phyloP scores from a whole-genome alignment of 1,140 invertebrate genomes.

The Euura saliciscinereae region DNA sequence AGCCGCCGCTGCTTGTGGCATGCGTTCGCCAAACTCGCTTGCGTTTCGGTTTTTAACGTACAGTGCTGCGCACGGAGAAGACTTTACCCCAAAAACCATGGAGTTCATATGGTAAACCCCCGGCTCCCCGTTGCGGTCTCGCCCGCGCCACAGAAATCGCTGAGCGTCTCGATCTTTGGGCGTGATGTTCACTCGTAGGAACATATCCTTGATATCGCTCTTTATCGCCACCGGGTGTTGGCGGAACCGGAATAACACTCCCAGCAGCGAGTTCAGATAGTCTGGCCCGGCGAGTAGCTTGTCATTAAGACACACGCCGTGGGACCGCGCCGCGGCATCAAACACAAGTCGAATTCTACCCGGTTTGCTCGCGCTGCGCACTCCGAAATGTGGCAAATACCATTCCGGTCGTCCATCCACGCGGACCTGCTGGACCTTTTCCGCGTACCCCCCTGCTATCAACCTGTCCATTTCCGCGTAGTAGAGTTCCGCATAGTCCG shows the following conservation, averaged over 20 bases:
- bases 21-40: constrained; percentile 29
- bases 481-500: constrained; percentile 7
- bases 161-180: constrained; percentile 33
- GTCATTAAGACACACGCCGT: constrained; percentile 23
- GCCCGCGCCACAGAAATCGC: constrained; percentile 39
- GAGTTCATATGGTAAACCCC: constrained; percentile 39
- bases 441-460: neutral
- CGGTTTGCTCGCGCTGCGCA: constrained; percentile 1
- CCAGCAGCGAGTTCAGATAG: constrained; percentile 9
- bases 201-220: constrained; percentile 42
- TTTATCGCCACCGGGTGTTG: constrained; percentile 21
- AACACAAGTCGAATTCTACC: constrained; percentile 28
- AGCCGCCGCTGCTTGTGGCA: constrained; percentile 32
- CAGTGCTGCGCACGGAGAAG: constrained; percentile 39
- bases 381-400: neutral
- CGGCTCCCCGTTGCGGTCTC: constrained; percentile 14
- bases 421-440: neutral
- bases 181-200: constrained; percentile 35
- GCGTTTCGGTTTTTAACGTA: constrained; percentile 36
- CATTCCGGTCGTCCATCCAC: constrained; percentile 2
- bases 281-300: constrained; percentile 16
- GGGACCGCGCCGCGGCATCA: constrained; percentile 13
- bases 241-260: constrained; percentile 15
- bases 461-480: neutral
- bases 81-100: constrained; percentile 48